phyloP scores from a whole-genome alignment of 2,888 invertebrate species.

The Notodonta dromedarius region DNA sequence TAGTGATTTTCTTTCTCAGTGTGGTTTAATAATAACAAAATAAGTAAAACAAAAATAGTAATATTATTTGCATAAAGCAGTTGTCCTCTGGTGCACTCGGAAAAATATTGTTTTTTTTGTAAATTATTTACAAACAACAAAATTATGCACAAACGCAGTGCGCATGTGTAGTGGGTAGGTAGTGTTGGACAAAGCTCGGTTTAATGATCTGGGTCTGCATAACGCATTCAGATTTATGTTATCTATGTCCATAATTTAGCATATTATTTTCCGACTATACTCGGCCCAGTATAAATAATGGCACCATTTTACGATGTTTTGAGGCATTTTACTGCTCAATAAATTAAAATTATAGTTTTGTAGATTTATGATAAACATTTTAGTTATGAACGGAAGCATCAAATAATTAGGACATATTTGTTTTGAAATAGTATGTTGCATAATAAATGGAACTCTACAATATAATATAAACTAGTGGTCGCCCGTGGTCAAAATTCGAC shows the following conservation, averaged over 20 bases:
- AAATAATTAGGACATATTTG: no score
- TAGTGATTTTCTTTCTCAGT: no score
- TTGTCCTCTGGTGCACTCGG: no score
- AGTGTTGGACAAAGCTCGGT: neutral
- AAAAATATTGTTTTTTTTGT: no score
- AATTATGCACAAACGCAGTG: neutral
- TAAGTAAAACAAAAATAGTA: no score
- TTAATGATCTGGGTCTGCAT: constrained; percentile 14
- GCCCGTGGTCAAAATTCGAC: no score
- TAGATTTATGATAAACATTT: constrained; percentile 10
- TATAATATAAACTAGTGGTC: no score
- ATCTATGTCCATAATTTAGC: constrained; percentile 18
- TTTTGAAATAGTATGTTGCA: no score
- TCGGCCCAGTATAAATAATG: constrained; percentile 7
- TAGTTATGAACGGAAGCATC: neutral
- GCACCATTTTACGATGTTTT: constrained; percentile 25
- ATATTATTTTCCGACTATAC: constrained; percentile 15
- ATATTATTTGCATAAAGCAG: no score
- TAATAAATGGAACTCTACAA: no score
- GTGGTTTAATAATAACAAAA: no score
- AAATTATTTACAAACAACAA: neutral
- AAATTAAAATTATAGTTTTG: constrained; percentile 22
- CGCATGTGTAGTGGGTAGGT: neutral
- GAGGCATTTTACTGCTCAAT: constrained; percentile 23
- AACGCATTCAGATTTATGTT: constrained; percentile 17